Evolutionary conservation across 2,797 vertebrate genomes (phyloP).

Genomic region (Tinamus major): DNA sequence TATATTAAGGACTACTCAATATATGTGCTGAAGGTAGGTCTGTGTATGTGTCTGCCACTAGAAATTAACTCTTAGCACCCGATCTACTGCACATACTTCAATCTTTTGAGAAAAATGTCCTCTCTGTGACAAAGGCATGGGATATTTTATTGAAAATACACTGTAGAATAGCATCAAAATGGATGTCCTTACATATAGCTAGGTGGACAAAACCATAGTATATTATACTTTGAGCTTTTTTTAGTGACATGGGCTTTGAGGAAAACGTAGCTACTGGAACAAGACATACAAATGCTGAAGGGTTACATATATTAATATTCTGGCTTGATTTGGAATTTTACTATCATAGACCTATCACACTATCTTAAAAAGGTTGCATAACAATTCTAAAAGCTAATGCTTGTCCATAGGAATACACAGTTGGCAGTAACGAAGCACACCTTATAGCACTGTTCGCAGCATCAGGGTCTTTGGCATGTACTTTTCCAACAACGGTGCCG

Average conservation of each 20-base stretch:
- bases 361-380: background rate
- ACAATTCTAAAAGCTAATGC: background rate
- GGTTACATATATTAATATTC: background rate
- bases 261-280: background rate
- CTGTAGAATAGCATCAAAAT: background rate
- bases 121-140: background rate
- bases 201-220: background rate
- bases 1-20: background rate
- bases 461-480: slow-evolving; percentile 96
- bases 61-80: background rate
- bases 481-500: slow-evolving; percentile 91
- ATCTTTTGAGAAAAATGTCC: background rate
- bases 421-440: slow-evolving; percentile 70
- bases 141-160: background rate
- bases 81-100: background rate
- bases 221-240: background rate
- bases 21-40: background rate
- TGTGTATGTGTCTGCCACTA: background rate
- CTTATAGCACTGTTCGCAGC: slow-evolving; percentile 92
- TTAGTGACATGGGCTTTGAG: background rate
- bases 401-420: background rate
- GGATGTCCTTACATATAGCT: background rate
- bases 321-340: background rate
- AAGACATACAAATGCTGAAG: background rate
- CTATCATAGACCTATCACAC: background rate